Evolutionary conservation across 2,113 vertebrate genomes (phyloP).

Genomic region (Pelvicachromis taeniatus): DNA sequence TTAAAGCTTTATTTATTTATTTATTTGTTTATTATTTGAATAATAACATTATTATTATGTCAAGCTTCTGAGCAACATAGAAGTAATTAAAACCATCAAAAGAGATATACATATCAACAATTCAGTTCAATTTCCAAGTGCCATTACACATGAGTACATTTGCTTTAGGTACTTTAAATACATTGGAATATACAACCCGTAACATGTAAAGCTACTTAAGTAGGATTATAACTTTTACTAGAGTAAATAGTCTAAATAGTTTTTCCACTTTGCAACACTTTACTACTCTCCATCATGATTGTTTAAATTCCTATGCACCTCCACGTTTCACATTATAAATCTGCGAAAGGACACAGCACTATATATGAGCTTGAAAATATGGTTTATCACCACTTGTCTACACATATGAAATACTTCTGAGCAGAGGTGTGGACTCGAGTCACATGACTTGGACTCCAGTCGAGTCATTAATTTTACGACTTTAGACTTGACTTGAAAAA

Average conservation of each 20-base stretch:
- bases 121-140: not conserved
- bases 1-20: not conserved
- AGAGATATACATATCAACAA: not conserved
- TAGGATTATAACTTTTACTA: not conserved
- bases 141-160: not conserved
- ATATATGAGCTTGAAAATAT: not conserved
- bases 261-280: not conserved
- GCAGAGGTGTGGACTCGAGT: too few species aligned
- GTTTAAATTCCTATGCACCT: not conserved
- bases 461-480: too few species aligned
- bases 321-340: not conserved
- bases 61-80: not conserved
- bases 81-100: not conserved
- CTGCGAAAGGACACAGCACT: not conserved
- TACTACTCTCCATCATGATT: not conserved
- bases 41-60: not conserved
- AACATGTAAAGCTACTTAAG: not conserved
- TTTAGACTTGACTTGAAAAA: too few species aligned
- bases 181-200: not conserved
- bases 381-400: not conserved
- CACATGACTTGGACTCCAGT: too few species aligned
- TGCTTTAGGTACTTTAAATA: not conserved
- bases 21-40: not conserved
- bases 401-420: not conserved
- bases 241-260: not conserved